phyloP scores from a whole-genome alignment of 2,888 invertebrate genomes.

The Eristalis arbustorum region DNA sequence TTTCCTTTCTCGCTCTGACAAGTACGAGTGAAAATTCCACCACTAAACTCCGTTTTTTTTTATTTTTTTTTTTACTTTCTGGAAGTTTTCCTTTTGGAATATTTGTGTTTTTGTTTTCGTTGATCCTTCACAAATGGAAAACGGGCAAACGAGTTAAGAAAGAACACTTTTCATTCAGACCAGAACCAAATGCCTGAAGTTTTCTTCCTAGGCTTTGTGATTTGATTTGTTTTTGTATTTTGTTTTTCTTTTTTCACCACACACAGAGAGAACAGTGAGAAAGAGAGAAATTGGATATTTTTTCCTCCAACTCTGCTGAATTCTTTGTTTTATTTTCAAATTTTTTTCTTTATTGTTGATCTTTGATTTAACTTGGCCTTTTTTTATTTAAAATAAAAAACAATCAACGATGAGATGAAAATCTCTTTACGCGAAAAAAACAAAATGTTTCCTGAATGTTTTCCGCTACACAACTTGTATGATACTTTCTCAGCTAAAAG shows the following conservation, averaged over 20 bases:
- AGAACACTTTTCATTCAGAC: neutral
- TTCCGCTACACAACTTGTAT: constrained; percentile 2
- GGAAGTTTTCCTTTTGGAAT: neutral
- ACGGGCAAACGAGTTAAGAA: neutral
- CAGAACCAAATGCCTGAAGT: neutral
- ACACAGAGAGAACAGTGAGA: constrained; percentile 52
- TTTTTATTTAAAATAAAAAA: neutral
- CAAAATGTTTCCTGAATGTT: constrained; percentile 5
- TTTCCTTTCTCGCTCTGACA: constrained; percentile 53
- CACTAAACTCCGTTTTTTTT: constrained; percentile 22
- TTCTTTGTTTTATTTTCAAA: neutral
- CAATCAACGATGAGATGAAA: constrained; percentile 34
- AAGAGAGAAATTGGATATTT: constrained; percentile 55
- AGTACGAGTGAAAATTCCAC: constrained; percentile 42
- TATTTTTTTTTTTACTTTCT: constrained; percentile 26
- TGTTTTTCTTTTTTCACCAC: constrained; percentile 14
- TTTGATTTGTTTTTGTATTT: neutral
- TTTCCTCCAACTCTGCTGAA: constrained; percentile 44
- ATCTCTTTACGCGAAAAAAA: constrained; percentile 41
- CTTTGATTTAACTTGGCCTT: neutral
- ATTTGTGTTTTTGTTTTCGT: neutral
- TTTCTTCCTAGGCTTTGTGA: neutral
- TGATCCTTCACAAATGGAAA: neutral
- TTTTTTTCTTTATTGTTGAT: neutral
- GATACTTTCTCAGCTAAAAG: constrained; percentile 42